Evolutionary conservation across 1,140 invertebrate genomes (phyloP), one percentile per base, ranked within the genome.

Genomic region (Lasaia peninsularis): DNA sequence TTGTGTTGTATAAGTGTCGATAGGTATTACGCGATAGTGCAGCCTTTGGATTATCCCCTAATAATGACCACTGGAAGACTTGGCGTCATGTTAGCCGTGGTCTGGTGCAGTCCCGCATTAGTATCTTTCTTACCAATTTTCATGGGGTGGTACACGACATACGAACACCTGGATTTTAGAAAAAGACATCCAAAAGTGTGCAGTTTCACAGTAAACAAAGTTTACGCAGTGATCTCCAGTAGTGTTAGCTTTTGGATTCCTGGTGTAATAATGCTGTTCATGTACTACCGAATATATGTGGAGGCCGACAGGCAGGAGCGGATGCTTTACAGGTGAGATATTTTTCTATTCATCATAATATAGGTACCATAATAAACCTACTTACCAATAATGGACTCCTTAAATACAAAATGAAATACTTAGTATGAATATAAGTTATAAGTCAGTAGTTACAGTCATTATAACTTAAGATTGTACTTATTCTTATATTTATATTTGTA

Each of bases 91-190:
- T 79, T 96, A 57, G 92, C 94, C 5, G 92, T 95, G 1, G 97
- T 98, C 1, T 99, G 98, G 98, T 93, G 95, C 51, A 94, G 96
- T 50, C 97, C 98, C 9, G 94, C 96, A 1, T 86, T 98, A 20
- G 96, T 99, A 37, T 98, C 97, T 2, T 98, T 99, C 73, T 91
- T 98, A 24, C 98, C 98, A 0, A 97, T 99, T 44, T 98, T 99
- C 78, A 95, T 95, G 80, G 96, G 95, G 2, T 97, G 96, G 95
- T 97, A 97, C 83, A 96, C 96, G 0, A 97, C 96, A 0, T 89
- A 91, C n/a, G 93, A 95, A 65, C 94, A 97, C 75, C 90, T 95
- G 57, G 89, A 92, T 34, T 94, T 92, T 72, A 90, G 95, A 32
- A 91, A 91, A 69, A 88, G 91, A 48, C 92, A 95, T 79, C 95